phyloP scores from a whole-genome alignment of 2,797 vertebrate genomes.

The Chloroceryle inda region DNA sequence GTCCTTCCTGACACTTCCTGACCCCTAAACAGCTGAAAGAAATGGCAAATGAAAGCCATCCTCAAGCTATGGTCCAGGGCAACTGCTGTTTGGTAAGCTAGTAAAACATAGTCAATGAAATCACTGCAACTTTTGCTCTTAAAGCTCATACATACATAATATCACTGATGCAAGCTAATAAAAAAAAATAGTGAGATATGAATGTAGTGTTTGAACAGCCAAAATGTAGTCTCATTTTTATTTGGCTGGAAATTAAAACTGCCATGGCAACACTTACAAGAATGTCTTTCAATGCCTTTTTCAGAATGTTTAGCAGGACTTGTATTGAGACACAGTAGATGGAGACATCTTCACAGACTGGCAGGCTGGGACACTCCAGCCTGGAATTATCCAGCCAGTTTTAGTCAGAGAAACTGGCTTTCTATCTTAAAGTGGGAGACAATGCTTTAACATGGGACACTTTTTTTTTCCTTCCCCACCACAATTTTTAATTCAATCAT shows the following conservation, averaged over 20 bases:
- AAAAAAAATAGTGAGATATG: background rate
- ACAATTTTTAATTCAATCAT: conserved; percentile 20
- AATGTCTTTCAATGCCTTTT: background rate
- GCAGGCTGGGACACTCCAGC: background rate
- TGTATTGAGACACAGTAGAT: background rate
- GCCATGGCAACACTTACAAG: background rate
- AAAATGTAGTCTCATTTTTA: background rate
- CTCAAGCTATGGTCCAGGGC: background rate
- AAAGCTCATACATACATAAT: background rate
- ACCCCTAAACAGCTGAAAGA: background rate
- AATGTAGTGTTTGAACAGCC: background rate
- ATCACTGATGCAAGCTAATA: background rate
- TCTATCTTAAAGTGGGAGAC: conserved; percentile 55
- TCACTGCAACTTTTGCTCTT: background rate
- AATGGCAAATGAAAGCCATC: background rate
- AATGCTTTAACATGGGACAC: conserved; percentile 51
- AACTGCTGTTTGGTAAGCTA: background rate
- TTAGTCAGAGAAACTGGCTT: conserved; percentile 19
- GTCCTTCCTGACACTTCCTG: background rate
- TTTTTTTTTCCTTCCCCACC: background rate
- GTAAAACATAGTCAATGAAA: background rate
- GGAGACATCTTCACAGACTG: conserved; percentile 43
- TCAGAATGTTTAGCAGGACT: background rate
- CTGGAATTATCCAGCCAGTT: conserved; percentile 31
- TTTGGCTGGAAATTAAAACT: conserved; percentile 1